Evolutionary conservation across 2,113 vertebrate species (phyloP), one percentile per base, ranked within the genome.

Genomic region (Campylorhamphus procurvoides): DNA sequence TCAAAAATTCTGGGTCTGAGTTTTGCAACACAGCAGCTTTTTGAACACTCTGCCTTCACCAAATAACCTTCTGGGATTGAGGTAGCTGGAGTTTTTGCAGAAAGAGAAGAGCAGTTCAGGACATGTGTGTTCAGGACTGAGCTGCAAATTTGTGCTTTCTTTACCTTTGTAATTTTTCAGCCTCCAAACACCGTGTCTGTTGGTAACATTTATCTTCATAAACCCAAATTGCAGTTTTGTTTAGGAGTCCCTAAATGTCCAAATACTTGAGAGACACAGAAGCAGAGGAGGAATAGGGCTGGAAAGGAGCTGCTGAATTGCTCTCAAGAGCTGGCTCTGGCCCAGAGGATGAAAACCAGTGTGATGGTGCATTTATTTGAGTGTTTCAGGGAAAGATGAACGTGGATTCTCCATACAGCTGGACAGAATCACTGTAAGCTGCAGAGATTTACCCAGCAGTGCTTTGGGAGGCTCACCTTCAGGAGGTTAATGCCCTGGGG

Each of bases 341-440:
- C 75, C 78, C 90, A 95, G 63, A 69, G 72, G 37, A 42, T 73
- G 58, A 66, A 94, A 92, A 83, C 66, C 12, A 0, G 27, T 8
- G 88, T 42, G 75, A 35, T 50, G 46, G 67, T 77, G 85, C 72
- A 73, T 92, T 95, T 90, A 27, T 60, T n/a, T 76, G 53, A 69
- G 67, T 14, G 56, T 78, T 88, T 56, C 55, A 25, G 76, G 42
- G 80, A 86, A 84, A 82, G 50, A 74, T 37, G 89, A 79, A 27
- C 62, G 42, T 0, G 0, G 56, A 83, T 89, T 40, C 93, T 87
- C 87, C 2, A 0, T 69, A 27, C 78, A 94, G 81, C 90, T 93
- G 93, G 42, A 74, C 39, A 88, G 92, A 90, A 96, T 83, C 87
- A 67, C 63, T 63, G 49, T 50, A 53, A 95, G 68, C 59, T 78